A percentile compares a stretch with the other conserved stretches of the same genome.
Conservation (phyloP, 2,797 vertebrate genomes). For the Xiphorhynchus erythropygius region DNA sequence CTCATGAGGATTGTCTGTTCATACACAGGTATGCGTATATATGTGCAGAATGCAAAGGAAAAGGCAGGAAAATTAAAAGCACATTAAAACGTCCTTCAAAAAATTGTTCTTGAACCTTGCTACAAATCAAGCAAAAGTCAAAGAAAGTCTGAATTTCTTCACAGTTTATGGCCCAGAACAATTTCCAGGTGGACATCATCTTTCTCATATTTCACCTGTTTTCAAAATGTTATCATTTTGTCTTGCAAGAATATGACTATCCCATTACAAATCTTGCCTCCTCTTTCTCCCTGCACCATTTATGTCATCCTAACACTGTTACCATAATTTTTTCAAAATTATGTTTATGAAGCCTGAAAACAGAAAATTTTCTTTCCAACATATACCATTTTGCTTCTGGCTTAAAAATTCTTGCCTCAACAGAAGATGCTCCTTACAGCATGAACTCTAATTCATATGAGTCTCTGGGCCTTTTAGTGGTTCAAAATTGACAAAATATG, state of each 20-base stretch:
- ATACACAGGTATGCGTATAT: neutral
- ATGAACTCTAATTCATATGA: neutral
- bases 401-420: neutral
- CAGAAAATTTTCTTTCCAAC: neutral
- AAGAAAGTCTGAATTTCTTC: neutral
- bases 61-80: neutral
- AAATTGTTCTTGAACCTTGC: neutral
- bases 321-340: neutral
- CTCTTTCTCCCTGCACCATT: neutral
- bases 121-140: neutral
- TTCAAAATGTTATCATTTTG: neutral
- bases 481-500: neutral
- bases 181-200: neutral
- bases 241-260: neutral
- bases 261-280: neutral
- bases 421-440: neutral
- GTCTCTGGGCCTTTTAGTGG: neutral
- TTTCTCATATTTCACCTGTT: neutral
- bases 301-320: neutral
- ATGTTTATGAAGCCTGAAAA: neutral
- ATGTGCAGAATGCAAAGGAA: neutral
- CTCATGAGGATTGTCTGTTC: neutral
- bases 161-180: neutral
- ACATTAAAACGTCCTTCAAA: neutral
- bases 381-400: neutral